Evolutionary conservation across 2,888 invertebrate genomes (phyloP).

Genomic region (Congeria kusceri): DNA sequence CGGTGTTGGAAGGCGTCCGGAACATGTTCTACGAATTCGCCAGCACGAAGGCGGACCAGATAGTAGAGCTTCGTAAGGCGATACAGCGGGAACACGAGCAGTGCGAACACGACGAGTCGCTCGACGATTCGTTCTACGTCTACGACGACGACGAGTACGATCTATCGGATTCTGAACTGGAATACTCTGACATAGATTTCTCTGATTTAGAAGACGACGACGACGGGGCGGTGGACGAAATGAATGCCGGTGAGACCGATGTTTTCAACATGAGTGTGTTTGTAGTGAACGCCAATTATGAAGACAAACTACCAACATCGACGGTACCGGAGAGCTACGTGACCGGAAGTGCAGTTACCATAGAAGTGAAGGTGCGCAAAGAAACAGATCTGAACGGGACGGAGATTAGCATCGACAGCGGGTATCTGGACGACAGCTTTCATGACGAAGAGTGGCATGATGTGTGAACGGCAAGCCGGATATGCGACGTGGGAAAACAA

Average conservation of each 20-base stretch:
- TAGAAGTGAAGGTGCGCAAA: conserved; percentile 15
- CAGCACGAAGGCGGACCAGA: conserved; percentile 68
- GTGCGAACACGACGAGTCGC: conserved; percentile 29
- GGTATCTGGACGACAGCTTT: conserved; percentile 29
- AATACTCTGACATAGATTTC: conserved; percentile 51
- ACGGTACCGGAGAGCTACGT: neutral
- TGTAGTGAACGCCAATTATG: neutral
- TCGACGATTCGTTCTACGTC: conserved; percentile 34
- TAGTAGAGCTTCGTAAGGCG: conserved; percentile 61
- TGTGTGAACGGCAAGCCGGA: neutral
- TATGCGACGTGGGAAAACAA: too few species aligned
- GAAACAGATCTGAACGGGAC: conserved; percentile 36
- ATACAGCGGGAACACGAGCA: conserved; percentile 19
- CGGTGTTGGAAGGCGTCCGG: conserved; percentile 73
- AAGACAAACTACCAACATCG: too few species aligned
- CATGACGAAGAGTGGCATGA: conserved; percentile 21
- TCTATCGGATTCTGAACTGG: conserved; percentile 53
- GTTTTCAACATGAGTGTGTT: neutral
- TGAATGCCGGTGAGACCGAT: neutral
- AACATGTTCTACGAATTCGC: conserved; percentile 78
- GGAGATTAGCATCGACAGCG: conserved; percentile 35
- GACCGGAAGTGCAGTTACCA: neutral
- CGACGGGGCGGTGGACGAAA: conserved; percentile 11
- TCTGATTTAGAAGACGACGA: conserved; percentile 43
- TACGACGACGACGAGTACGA: conserved; percentile 55